Conservation (phyloP, 1,140 invertebrate species). For the Probaryconus sp. region DNA sequence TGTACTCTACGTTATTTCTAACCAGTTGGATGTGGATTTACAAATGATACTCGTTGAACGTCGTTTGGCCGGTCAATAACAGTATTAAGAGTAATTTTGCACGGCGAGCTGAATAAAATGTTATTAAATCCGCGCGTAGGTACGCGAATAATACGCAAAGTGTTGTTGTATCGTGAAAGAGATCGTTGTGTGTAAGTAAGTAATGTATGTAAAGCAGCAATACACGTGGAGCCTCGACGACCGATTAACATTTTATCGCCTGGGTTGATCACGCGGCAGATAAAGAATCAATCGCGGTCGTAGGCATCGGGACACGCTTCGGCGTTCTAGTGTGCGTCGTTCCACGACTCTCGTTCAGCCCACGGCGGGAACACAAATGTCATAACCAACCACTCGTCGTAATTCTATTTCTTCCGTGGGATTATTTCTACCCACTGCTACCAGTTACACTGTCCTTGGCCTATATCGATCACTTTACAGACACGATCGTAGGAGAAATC, state of each 20-base stretch:
- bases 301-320: constrained; percentile 41
- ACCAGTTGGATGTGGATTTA: no score
- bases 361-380: constrained; percentile 58
- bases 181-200: constrained; percentile 3
- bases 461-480: constrained; percentile 60
- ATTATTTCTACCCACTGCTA: constrained; percentile 68
- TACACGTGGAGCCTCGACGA: constrained; percentile 18
- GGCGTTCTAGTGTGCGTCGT: constrained; percentile 3
- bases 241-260: constrained; percentile 65
- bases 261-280: constrained; percentile 43
- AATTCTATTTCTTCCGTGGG: constrained; percentile 65
- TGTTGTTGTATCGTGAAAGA: neutral
- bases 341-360: constrained; percentile 47
- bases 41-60: no score
- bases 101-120: neutral
- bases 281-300: constrained; percentile 63
- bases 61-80: neutral
- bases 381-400: constrained; percentile 61
- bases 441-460: constrained; percentile 68
- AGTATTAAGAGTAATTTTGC: neutral
- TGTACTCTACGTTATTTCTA: no score
- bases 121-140: constrained; percentile 25
- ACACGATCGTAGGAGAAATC: constrained; percentile 61
- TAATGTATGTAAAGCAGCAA: constrained; percentile 24
- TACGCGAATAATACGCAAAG: constrained; percentile 18